Conservation (phyloP, 2,888 invertebrate genomes). For the Griposia aprilina region DNA sequence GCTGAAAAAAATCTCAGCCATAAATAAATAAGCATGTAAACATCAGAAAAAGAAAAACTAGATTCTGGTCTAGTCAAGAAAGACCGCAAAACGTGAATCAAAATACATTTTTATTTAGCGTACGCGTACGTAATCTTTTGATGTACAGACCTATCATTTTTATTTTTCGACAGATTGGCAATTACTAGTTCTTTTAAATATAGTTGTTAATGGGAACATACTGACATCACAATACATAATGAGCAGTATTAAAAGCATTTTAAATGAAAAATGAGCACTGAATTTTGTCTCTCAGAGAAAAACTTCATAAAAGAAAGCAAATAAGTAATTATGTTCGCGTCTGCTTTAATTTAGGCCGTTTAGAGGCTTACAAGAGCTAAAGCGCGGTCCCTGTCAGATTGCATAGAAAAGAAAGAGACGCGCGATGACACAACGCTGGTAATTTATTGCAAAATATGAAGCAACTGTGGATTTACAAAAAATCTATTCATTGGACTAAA, state of each 20-base stretch:
- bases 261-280: background rate
- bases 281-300: background rate
- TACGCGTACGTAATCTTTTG: background rate
- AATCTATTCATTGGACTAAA: too few species aligned
- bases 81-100: background rate
- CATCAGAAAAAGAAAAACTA: background rate
- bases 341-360: background rate
- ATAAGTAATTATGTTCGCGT: too few species aligned
- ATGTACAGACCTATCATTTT: too few species aligned
- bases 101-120: background rate
- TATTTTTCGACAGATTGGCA: background rate
- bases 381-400: too few species aligned
- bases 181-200: background rate
- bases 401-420: too few species aligned
- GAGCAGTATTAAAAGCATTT: background rate
- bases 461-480: too few species aligned
- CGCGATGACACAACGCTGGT: too few species aligned
- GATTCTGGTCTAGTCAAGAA: background rate
- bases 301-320: background rate
- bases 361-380: too few species aligned
- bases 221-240: background rate
- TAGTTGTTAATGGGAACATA: background rate
- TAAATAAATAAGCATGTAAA: background rate
- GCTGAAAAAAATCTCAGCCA: conserved; percentile 1
- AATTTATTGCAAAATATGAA: too few species aligned